Percentiles rank a stretch among this genome's conserved stretches.
These are phyloP conservation scores for Holocentrus rufus DNA, from an alignment of 2,797 vertebrate species.

Conservation along the genomic window DNA sequence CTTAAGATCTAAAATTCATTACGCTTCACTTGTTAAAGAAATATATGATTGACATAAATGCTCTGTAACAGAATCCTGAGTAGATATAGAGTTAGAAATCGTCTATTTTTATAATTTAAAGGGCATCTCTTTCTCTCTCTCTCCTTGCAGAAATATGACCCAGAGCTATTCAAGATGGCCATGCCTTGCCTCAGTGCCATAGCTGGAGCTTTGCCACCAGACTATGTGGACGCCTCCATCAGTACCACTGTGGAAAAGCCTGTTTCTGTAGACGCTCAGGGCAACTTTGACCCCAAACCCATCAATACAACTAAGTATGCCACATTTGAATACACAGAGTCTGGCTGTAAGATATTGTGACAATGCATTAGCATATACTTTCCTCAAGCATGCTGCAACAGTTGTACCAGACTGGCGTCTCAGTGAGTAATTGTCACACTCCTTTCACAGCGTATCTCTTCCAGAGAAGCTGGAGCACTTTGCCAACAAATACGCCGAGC, in stretches of 20 bases:
- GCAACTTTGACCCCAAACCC: constrained; percentile 98
- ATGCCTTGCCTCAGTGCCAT: constrained; percentile 98
- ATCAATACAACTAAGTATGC: constrained; percentile 93
- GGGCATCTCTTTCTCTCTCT: constrained; percentile 1
- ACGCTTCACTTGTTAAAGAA: constrained; percentile 18
- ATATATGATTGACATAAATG: not conserved
- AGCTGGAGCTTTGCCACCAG: constrained; percentile 94
- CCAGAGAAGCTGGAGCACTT: constrained; percentile 96
- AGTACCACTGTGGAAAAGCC: constrained; percentile 90
- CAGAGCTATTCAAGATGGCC: constrained; percentile 97
- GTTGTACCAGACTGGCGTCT: not conserved
- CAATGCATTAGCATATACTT: constrained; percentile 14
- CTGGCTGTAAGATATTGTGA: not conserved
- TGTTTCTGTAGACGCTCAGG: constrained; percentile 90
- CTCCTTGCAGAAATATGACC: constrained; percentile 91
- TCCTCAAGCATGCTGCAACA: not conserved
- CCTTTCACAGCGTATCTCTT: constrained; percentile 86
- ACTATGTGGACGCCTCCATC: constrained; percentile 93
- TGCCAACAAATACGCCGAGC: constrained; percentile 94
- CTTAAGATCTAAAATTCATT: constrained; percentile 17
- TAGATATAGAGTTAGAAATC: not conserved
- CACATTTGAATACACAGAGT: not conserved
- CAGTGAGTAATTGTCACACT: constrained; percentile 25
- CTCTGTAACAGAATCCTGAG: not conserved
- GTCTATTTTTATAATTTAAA: not conserved